phyloP scores from a whole-genome alignment of 2,888 invertebrate genomes.

The Epinotia demarniana region DNA sequence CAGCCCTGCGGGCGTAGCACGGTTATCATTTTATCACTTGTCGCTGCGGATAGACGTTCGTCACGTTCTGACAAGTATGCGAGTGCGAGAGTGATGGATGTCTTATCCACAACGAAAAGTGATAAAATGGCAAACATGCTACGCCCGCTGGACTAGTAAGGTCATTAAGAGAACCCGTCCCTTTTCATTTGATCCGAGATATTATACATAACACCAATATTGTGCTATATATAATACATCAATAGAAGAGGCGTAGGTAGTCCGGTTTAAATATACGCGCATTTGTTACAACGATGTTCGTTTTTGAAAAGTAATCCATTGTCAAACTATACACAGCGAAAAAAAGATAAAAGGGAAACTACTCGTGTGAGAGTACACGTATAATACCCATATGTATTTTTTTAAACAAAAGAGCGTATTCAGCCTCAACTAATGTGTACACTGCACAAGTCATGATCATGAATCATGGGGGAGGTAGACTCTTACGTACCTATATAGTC shows the following conservation, averaged over 20 bases:
- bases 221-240: background rate
- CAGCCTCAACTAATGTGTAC: constrained; percentile 6
- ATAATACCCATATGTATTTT: background rate
- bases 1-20: too few species aligned
- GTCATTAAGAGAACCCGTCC: too few species aligned
- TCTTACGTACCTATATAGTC: background rate
- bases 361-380: background rate
- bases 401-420: constrained; percentile 21
- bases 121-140: too few species aligned
- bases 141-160: too few species aligned
- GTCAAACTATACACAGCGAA: background rate
- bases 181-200: too few species aligned
- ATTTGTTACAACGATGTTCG: background rate
- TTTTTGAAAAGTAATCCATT: background rate
- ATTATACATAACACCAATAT: background rate
- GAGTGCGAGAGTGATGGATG: too few species aligned
- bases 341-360: background rate
- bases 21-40: too few species aligned
- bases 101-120: too few species aligned
- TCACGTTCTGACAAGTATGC: too few species aligned
- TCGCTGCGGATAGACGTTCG: too few species aligned
- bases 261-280: background rate
- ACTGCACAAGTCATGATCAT: constrained; percentile 15
- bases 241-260: background rate
- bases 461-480: constrained; percentile 8